Evolutionary conservation across 2,888 invertebrate genomes (phyloP).

Genomic region (Coecobrya sp.): DNA sequence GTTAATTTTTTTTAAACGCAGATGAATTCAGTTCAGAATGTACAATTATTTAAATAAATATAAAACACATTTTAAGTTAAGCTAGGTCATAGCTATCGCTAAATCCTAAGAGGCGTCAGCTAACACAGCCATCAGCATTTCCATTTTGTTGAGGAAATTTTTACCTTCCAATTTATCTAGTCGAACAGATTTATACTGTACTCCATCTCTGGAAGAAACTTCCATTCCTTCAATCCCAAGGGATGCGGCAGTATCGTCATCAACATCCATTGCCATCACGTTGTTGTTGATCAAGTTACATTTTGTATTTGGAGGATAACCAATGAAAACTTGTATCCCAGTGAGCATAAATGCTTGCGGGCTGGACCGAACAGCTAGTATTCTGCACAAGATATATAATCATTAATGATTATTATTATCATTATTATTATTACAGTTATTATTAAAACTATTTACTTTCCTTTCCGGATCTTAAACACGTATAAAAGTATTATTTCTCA

Average conservation of each 20-base stretch:
- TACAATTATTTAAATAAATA: neutral
- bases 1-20: no score
- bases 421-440: neutral
- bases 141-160: slow-evolving; percentile 98
- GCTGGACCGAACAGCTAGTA: slow-evolving; percentile 84
- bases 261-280: slow-evolving; percentile 28
- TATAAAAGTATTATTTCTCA: slow-evolving; percentile 86
- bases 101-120: slow-evolving; percentile 89
- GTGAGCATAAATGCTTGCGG: slow-evolving; percentile 78
- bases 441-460: no score
- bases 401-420: slow-evolving; percentile 41
- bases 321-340: slow-evolving; percentile 85
- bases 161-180: slow-evolving; percentile 98
- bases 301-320: slow-evolving; percentile 80
- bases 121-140: slow-evolving; percentile 96
- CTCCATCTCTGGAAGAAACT: slow-evolving; percentile 86
- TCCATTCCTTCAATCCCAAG: slow-evolving; percentile 80
- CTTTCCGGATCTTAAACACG: no score
- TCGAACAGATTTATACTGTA: slow-evolving; percentile 89
- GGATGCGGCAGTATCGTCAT: slow-evolving; percentile 29
- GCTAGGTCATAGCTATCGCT: neutral
- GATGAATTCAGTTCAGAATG: no score
- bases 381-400: slow-evolving; percentile 53
- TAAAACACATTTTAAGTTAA: neutral
- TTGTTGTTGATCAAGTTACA: slow-evolving; percentile 7